Evolutionary conservation across 2,797 vertebrate species (phyloP).

Genomic region (Nannoperca australis): DNA sequence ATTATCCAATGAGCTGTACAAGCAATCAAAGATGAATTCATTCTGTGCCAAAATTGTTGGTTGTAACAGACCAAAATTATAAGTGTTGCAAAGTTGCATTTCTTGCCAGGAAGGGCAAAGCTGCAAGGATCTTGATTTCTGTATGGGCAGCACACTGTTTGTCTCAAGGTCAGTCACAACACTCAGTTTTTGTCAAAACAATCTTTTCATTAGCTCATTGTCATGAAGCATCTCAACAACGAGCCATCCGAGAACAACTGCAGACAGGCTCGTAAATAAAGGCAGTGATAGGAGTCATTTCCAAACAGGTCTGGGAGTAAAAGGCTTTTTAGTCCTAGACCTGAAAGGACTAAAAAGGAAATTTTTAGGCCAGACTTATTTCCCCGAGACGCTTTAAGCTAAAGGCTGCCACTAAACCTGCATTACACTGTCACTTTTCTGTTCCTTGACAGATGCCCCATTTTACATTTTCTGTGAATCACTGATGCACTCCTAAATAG

Average conservation of each 20-base stretch:
- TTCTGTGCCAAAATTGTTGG: neutral
- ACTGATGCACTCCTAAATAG: neutral
- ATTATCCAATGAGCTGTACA: neutral
- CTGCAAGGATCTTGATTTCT: neutral
- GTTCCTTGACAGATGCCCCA: conserved; percentile 10
- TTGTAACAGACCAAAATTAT: neutral
- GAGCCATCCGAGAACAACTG: neutral
- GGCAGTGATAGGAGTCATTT: neutral
- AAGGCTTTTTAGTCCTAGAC: neutral
- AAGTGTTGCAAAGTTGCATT: neutral
- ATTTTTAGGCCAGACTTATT: neutral
- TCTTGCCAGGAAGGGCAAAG: neutral
- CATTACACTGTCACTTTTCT: neutral
- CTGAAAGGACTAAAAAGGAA: neutral
- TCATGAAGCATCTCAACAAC: neutral
- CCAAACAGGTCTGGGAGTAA: neutral
- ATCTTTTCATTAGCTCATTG: neutral
- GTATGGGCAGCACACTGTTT: neutral
- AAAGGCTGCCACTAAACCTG: no score
- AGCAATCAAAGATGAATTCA: neutral
- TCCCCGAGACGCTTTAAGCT: neutral
- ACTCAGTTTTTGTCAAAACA: neutral
- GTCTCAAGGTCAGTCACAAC: neutral
- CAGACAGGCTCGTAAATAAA: conserved; percentile 5
- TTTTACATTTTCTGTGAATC: conserved; percentile 6